phyloP scores from a whole-genome alignment of 1,140 invertebrate species.

The Plectrocnemia conspersa region DNA sequence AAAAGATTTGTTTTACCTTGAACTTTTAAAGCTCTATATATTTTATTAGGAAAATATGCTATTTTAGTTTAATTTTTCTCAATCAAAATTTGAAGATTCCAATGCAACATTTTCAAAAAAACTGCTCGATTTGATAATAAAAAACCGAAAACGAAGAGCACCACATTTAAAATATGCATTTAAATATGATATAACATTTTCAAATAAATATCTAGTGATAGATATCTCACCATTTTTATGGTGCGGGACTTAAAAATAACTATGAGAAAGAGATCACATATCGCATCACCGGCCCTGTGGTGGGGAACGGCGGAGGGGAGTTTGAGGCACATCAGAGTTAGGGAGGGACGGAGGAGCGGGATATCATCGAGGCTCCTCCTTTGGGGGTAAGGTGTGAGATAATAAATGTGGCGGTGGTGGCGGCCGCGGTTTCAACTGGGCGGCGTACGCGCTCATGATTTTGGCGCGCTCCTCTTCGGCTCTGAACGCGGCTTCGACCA shows the following conservation, averaged over 20 bases:
- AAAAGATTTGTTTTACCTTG: no score
- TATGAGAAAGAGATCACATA: conserved; percentile 23
- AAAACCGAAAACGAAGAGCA: no score
- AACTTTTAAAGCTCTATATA: no score
- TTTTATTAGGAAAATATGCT: no score
- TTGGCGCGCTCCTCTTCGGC: conserved; percentile 72
- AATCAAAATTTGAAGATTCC: no score
- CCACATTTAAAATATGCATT: no score
- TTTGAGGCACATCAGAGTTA: conserved; percentile 22
- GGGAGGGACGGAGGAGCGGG: conserved; percentile 36
- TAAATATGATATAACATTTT: no score
- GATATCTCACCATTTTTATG: conserved; percentile 1
- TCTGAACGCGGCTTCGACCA: conserved; percentile 67
- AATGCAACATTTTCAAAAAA: no score
- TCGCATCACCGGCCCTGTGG: conserved; percentile 16
- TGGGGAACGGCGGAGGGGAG: conserved; percentile 34
- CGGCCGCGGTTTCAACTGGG: conserved; percentile 48
- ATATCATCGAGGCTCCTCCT: conserved; percentile 54
- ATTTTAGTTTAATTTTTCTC: no score
- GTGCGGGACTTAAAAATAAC: conserved; percentile 14
- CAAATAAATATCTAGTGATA: no score
- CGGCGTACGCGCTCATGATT: conserved; percentile 63
- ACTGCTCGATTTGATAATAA: no score
- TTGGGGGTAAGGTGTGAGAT: conserved; percentile 44
- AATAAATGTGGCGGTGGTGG: conserved; percentile 43